Evolutionary conservation across 1,140 invertebrate species (phyloP), one percentile per base, ranked within the genome.

Genomic region (Drosophila ambigua): DNA sequence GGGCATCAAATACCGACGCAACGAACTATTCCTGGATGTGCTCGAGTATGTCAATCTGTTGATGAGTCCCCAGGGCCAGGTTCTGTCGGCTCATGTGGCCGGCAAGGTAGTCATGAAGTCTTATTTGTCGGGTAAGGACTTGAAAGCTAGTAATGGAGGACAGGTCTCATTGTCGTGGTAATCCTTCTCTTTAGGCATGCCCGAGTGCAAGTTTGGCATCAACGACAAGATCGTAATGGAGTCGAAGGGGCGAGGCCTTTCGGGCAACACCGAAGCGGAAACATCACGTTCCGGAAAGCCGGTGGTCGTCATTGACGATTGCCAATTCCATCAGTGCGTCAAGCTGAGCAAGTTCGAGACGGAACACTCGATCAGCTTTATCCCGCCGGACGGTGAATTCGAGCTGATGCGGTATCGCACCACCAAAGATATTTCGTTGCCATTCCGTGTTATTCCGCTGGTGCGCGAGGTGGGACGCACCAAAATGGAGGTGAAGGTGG

Each of bases 41-140:
- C 93, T 99, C 54, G 99, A 99, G 93, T 99, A 99, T 93, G 98
- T 99, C 13, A 99, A 99, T 93, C 93, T 99, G 46, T 94, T 99
- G 20, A 99, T 99, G 99, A 99, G 98, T 51, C 98, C 99, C 6
- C 99, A 99, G 95, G 99, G 99, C 66, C 99, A 99, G 94, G 98
- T 99, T 15, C 93, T 99, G 28, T 99, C 98, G 39, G 98, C 99
- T 53, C 99, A 99, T 92, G 99, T 99, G 23, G 99, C 99, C 66
- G 99, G 99, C 39, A 99, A 99, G 92, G 98, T 99, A 43, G 97
- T 99, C 0, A 99, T 99, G 99, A 99, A 99, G 93, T 99, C 98
- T 0, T 99, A 99, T 92, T 93, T 99, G 26, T 99, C 98, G 43
- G 99, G 91, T 92, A 54, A 77, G 72, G 8, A n/a, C 6, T 13